These are phyloP conservation scores for Diadumene lineata DNA, from an alignment of 92 coral and sea anemone species.

Conservation along the genomic window DNA sequence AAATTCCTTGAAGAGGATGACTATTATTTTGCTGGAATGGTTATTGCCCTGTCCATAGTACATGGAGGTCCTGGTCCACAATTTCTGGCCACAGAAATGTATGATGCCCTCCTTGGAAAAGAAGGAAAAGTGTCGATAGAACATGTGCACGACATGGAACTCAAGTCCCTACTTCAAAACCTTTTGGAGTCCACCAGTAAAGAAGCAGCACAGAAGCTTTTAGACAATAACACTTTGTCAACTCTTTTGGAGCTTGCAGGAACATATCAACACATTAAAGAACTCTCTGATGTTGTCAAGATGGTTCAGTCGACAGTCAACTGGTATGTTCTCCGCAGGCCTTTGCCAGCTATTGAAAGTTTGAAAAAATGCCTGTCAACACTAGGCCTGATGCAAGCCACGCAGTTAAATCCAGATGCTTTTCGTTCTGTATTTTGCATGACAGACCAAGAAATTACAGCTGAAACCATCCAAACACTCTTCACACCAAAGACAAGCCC, in stretches of 20 bases:
- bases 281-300: slow-evolving; percentile 34
- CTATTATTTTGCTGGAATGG: slow-evolving; percentile 25
- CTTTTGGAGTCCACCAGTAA: slow-evolving; percentile 6
- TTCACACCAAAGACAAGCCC: slow-evolving; percentile 13
- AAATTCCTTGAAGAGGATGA: slow-evolving; percentile 23
- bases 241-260: slow-evolving; percentile 56
- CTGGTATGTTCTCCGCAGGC: slow-evolving; percentile 48
- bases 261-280: slow-evolving; percentile 33
- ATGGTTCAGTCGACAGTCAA: slow-evolving; percentile 42
- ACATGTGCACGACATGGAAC: slow-evolving; percentile 37
- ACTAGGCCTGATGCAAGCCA: slow-evolving; percentile 38
- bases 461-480: slow-evolving; percentile 27
- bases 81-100: slow-evolving; percentile 32
- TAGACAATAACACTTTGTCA: slow-evolving; percentile 38
- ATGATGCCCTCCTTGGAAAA: slow-evolving; percentile 15
- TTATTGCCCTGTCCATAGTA: slow-evolving; percentile 46
- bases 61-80: slow-evolving; percentile 54
- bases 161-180: slow-evolving; percentile 36
- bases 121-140: slow-evolving; percentile 14
- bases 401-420: slow-evolving; percentile 35
- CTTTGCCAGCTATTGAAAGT: slow-evolving; percentile 18
- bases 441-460: slow-evolving; percentile 10
- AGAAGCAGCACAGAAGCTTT: slow-evolving; percentile 31
- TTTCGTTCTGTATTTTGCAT: neutral
- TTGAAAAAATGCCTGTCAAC: slow-evolving; percentile 46